Base-by-base conservation (phyloP, 2,888 invertebrate species). In the Epinotia bilunana region DNA sequence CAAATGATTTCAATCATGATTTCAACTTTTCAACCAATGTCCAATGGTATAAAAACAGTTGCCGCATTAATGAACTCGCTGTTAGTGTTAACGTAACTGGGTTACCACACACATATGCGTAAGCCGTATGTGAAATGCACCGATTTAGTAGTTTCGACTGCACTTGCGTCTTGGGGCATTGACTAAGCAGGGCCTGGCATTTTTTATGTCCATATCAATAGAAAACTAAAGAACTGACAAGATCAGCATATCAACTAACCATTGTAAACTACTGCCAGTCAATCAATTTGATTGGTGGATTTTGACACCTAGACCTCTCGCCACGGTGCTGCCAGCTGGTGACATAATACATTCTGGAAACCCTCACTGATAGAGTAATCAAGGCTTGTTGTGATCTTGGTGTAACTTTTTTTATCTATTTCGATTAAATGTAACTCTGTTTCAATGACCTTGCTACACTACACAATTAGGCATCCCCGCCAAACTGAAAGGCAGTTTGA, bases 41-140 rank as follows among this genome's bases (percentile, higher is more conserved):
- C 67, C 68, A 77, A 49, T 80, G 84, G 81, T 84, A 86, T n/a
- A 91, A 91, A 92, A 92, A 90, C 80, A 84, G 39, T 89, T 86
- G 83, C 86, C 85, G 89, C 89, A 90, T 93, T 88, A 93, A 92
- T 92, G 90, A 90, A 78, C 83, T 81, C 87, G 84, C 88, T 93
- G 92, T 93, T 89, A 82, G 82, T 83, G 82, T 77, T 70, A 78
- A 73, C 82, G 82, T 77, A 69, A 78, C 73, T 76, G 82, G 74
- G 77, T 78, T 84, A 90, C 87, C 90, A 88, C 83, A 86, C n/a
- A 39, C 83, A 86, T 87, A 81, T 82, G 69, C 28, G 62, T 53
- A 18, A 23, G 63, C 39, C 23, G 68, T 46, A 65, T 55, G 64
- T 65, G 28, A 61, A 67, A 74, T 53, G 53, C 20, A 9, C n/a